phyloP scores from a whole-genome alignment of 2,888 invertebrate genomes.

The Flabesymbios commensalis region DNA sequence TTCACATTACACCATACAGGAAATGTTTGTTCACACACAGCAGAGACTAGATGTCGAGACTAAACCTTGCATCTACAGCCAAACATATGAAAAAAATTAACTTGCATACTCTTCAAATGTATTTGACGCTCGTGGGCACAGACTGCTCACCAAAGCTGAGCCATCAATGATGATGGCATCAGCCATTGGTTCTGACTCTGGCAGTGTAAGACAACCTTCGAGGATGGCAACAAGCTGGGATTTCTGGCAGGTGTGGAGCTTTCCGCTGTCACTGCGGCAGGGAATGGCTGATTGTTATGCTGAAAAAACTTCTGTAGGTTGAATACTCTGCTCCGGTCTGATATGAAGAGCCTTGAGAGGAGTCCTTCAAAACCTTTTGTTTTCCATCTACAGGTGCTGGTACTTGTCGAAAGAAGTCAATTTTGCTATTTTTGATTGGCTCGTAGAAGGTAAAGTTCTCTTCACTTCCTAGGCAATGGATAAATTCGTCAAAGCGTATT shows the following conservation, averaged over 20 bases:
- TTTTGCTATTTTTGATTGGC: not conserved
- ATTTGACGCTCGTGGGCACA: not conserved
- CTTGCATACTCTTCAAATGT: not conserved
- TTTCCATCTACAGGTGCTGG: not conserved
- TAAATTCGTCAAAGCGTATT: not conserved
- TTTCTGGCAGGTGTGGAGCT: not conserved
- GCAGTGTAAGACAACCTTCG: not conserved
- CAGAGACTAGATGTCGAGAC: no score
- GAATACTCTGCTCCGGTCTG: not conserved
- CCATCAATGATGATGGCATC: not conserved
- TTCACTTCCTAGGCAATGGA: slow-evolving; percentile 12
- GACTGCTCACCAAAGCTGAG: not conserved
- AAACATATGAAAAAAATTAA: no score
- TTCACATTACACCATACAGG: no score
- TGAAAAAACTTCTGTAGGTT: not conserved
- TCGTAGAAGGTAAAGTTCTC: slow-evolving; percentile 10
- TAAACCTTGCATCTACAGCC: no score
- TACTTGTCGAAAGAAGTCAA: not conserved
- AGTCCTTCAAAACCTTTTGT: not conserved
- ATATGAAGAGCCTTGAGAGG: not conserved
- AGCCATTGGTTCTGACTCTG: not conserved
- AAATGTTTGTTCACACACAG: no score
- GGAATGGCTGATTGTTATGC: not conserved
- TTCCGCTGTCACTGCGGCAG: not conserved
- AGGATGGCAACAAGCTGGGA: not conserved